phyloP scores from a whole-genome alignment of 2,113 vertebrate genomes.

The Xenopus borealis region DNA sequence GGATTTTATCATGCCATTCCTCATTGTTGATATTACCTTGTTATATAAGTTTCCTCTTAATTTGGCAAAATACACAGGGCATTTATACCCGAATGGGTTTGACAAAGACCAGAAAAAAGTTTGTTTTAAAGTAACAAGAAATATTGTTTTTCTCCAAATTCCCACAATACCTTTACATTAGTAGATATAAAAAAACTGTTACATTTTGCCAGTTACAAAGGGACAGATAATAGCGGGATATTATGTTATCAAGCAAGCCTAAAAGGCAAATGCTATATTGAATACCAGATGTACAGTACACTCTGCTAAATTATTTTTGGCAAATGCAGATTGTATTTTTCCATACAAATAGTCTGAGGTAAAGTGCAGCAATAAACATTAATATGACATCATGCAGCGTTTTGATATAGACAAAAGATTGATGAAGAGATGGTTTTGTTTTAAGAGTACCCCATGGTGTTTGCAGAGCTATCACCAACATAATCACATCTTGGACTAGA shows the following conservation, averaged over 20 bases:
- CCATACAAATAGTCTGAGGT: conserved; percentile 36
- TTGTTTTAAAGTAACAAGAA: neutral
- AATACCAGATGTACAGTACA: conserved; percentile 54
- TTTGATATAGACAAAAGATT: conserved; percentile 30
- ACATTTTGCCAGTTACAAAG: conserved; percentile 3
- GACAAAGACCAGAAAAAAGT: conserved; percentile 1
- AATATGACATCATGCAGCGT: conserved; percentile 30
- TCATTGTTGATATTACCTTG: conserved; percentile 86
- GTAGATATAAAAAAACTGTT: neutral
- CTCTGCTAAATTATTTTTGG: conserved; percentile 38
- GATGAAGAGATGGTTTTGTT: conserved; percentile 24
- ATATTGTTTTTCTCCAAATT: neutral
- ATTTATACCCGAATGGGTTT: conserved; percentile 48
- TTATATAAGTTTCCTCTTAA: conserved; percentile 75
- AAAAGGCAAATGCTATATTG: conserved; percentile 63
- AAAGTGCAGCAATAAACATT: conserved; percentile 31
- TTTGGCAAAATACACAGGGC: conserved; percentile 64
- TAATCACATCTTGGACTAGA: conserved; percentile 16
- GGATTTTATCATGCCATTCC: conserved; percentile 84
- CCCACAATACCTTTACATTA: conserved; percentile 13
- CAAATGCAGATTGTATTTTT: conserved; percentile 27
- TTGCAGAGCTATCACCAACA: conserved; percentile 26
- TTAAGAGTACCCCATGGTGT: conserved; percentile 39
- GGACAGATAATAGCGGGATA: conserved; percentile 58
- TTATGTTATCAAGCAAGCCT: conserved; percentile 69